These are phyloP conservation scores for Yponomeuta cagnagella DNA, from an alignment of 2,888 invertebrate species.

Conservation along the genomic window DNA sequence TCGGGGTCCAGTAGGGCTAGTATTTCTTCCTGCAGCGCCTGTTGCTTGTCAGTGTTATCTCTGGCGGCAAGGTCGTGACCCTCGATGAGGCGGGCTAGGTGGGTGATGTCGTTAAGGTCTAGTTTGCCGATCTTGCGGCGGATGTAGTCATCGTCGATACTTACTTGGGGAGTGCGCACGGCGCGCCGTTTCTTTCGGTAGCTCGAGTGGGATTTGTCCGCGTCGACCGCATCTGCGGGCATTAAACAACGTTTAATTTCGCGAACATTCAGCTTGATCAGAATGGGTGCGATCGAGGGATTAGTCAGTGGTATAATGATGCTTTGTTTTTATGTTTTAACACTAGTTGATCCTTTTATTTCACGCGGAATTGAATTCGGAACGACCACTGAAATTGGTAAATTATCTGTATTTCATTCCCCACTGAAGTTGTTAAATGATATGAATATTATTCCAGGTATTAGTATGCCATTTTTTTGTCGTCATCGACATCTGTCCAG, in stretches of 20 bases:
- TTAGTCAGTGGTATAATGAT: not conserved
- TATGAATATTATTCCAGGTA: too few species aligned
- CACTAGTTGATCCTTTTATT: not conserved
- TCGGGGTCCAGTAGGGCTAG: slow-evolving; percentile 54
- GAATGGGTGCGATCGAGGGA: too few species aligned
- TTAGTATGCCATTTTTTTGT: too few species aligned
- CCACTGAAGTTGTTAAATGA: too few species aligned
- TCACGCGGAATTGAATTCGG: too few species aligned
- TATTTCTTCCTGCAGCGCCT: slow-evolving; percentile 56
- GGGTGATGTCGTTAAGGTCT: slow-evolving; percentile 57
- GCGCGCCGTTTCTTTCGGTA: slow-evolving; percentile 58
- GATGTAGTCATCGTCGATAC: slow-evolving; percentile 61
- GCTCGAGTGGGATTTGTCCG: slow-evolving; percentile 59
- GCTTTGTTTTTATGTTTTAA: not conserved
- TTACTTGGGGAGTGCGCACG: slow-evolving; percentile 56
- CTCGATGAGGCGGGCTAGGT: slow-evolving; percentile 56
- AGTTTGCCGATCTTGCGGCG: slow-evolving; percentile 58
- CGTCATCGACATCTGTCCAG: too few species aligned
- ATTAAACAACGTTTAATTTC: not conserved
- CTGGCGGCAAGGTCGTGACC: slow-evolving; percentile 44
- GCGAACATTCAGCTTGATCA: too few species aligned
- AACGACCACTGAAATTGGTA: too few species aligned
- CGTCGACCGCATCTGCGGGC: slow-evolving; percentile 49
- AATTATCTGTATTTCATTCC: too few species aligned
- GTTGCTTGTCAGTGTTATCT: slow-evolving; percentile 41